A percentile compares a stretch with the other conserved stretches of the same genome.
Conservation (phyloP, 2,888 invertebrate species). For the Dryomyza anilis region DNA sequence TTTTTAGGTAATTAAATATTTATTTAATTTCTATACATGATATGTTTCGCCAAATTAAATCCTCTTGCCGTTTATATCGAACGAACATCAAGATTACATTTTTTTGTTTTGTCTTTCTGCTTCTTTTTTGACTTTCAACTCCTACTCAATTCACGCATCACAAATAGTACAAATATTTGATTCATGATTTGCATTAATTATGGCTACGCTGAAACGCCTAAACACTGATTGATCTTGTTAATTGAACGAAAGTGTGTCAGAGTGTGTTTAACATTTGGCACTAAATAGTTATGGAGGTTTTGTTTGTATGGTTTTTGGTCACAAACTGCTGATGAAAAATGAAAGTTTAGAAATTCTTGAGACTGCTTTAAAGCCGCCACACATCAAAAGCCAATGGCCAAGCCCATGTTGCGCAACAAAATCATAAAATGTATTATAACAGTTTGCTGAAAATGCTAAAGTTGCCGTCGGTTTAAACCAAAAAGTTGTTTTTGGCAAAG, state of each 20-base stretch:
- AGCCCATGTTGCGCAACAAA: background rate
- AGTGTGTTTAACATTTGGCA: background rate
- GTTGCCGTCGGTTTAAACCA: background rate
- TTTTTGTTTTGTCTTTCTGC: too few species aligned
- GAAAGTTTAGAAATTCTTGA: background rate
- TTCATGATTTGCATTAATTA: too few species aligned
- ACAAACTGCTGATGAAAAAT: background rate
- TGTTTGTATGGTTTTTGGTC: background rate
- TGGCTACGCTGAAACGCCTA: background rate
- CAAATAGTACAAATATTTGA: too few species aligned
- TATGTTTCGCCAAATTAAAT: too few species aligned
- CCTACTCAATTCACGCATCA: background rate
- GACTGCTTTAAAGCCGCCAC: background rate
- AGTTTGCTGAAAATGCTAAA: too few species aligned
- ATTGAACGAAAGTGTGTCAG: slow-evolving; percentile 5
- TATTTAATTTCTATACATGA: too few species aligned
- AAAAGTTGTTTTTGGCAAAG: background rate
- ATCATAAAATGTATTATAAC: too few species aligned
- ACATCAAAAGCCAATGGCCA: background rate
- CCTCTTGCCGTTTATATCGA: too few species aligned
- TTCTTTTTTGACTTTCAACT: slow-evolving; percentile 5
- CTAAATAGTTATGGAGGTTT: background rate
- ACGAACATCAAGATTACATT: too few species aligned
- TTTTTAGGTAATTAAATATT: too few species aligned
- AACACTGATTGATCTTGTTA: slow-evolving; percentile 2